phyloP scores from a whole-genome alignment of 2,113 vertebrate species.

The Petrocephalus zakoni region DNA sequence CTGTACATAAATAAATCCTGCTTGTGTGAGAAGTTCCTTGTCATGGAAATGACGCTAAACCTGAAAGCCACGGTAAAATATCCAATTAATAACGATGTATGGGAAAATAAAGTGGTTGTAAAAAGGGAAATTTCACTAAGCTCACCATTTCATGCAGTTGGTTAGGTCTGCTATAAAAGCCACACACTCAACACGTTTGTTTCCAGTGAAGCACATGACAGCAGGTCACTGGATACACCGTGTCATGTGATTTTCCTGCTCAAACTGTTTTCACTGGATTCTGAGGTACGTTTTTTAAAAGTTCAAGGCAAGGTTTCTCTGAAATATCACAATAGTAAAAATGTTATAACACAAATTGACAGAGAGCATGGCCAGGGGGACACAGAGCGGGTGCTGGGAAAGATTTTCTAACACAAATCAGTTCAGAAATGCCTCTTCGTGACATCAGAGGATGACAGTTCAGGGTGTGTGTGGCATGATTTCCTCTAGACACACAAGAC shows the following conservation, averaged over 20 bases:
- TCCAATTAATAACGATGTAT: background rate
- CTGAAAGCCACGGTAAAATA: background rate
- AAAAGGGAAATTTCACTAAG: background rate
- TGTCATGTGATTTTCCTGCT: background rate
- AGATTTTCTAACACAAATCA: background rate
- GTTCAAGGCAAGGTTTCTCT: background rate
- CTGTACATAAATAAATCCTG: background rate
- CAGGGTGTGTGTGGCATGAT: background rate
- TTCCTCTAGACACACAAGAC: background rate
- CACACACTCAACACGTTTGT: background rate
- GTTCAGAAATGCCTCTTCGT: background rate
- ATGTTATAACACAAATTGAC: background rate
- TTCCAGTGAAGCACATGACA: background rate
- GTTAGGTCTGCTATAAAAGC: background rate
- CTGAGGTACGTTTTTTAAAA: background rate
- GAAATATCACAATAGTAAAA: background rate
- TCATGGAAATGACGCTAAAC: background rate
- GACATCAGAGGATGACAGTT: background rate
- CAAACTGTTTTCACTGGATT: background rate
- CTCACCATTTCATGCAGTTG: background rate
- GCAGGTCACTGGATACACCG: background rate
- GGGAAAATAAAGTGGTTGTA: background rate
- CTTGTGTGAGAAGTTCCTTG: background rate
- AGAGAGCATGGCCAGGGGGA: background rate
- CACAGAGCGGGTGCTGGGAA: background rate